Percentiles rank a stretch among this genome's conserved stretches.
Conservation (phyloP, 2,888 invertebrate species). For the Priocnemis perturbator region DNA sequence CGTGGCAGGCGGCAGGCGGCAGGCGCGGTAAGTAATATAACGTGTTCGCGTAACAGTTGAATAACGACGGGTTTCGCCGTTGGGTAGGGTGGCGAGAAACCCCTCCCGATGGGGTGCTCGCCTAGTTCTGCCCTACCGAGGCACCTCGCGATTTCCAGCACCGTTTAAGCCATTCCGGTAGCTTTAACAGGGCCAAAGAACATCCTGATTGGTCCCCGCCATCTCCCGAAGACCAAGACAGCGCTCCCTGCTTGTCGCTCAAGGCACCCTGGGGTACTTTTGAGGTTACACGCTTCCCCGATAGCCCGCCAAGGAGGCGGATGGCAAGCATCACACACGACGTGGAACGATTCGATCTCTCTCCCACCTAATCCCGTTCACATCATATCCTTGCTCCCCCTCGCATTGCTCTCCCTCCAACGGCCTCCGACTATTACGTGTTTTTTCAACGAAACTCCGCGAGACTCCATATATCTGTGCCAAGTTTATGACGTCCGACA, state of each 20-base stretch:
- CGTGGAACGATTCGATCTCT: constrained; percentile 2
- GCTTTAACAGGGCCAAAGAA: constrained; percentile 54
- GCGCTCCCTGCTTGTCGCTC: constrained; percentile 24
- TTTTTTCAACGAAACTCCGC: too few relatives aligned
- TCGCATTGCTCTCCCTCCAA: too few relatives aligned
- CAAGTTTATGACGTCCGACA: too few relatives aligned
- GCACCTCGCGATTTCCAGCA: constrained; percentile 32
- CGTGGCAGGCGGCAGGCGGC: too few relatives aligned
- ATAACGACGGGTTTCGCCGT: constrained; percentile 34
- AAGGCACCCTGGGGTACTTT: constrained; percentile 52
- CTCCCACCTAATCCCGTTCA: background rate
- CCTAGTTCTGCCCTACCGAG: constrained; percentile 36
- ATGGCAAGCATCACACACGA: background rate
- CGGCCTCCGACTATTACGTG: too few relatives aligned
- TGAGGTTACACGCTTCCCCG: constrained; percentile 45
- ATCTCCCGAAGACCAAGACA: constrained; percentile 27
- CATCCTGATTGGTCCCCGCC: constrained; percentile 46
- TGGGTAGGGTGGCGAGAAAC: constrained; percentile 43
- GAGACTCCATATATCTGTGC: too few relatives aligned
- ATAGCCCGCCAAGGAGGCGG: constrained; percentile 3
- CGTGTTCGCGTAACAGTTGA: constrained; percentile 54
- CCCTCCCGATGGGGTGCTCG: constrained; percentile 24
- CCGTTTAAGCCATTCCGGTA: constrained; percentile 55
- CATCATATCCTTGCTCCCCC: background rate
- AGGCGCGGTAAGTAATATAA: constrained; percentile 50